Evolutionary conservation across 2,797 vertebrate genomes (phyloP), one percentile per base, ranked within the genome.

Genomic region (Enteromius radiatus): DNA sequence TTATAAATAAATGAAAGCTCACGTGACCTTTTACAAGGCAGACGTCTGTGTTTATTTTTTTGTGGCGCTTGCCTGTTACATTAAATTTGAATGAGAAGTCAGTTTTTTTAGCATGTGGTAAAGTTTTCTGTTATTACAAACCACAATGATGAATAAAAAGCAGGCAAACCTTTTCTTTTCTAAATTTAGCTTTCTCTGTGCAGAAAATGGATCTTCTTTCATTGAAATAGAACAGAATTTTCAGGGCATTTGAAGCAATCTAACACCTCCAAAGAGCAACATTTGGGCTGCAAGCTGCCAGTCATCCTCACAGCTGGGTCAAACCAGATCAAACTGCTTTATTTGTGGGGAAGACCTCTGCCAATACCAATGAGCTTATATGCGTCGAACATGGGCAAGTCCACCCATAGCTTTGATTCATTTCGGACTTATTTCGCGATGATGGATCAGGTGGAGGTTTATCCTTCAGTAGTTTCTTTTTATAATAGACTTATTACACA

Each of bases 331-430:
- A 84, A 70, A 68, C 61, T 26, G 64, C 82, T 82, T 84, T 82
- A 77, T 85, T 83, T 85, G 77, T 74, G 71, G 68, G 33, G 64
- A 84, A 84, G 76, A 69, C 59, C 63, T 87, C 75, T 38, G 56
- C 81, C 84, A 85, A 81, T 84, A 81, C 71, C 65, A 82, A 85
- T 69, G 73, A 87, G 73, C 71, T 80, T 19, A 71, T 79, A 59
- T 73, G 31, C 1, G 14, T 54, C 33, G 28, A 41, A 64, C 54
- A 76, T 11, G 10, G 68, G 38, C 64, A 70, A 26, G 31, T 54
- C 28, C 61, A 38, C 41, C 47, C 41, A 36, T 23, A n/a, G 69
- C 54, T 61, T 26, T 19, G 54, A 76, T 26, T 73, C 21, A 5
- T 77, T 63, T 64, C 45, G 2, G 56, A 64, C 59, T 64, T 17